Evolutionary conservation across 2,797 vertebrate species (phyloP).

Genomic region (Myiotriccus ornatus): DNA sequence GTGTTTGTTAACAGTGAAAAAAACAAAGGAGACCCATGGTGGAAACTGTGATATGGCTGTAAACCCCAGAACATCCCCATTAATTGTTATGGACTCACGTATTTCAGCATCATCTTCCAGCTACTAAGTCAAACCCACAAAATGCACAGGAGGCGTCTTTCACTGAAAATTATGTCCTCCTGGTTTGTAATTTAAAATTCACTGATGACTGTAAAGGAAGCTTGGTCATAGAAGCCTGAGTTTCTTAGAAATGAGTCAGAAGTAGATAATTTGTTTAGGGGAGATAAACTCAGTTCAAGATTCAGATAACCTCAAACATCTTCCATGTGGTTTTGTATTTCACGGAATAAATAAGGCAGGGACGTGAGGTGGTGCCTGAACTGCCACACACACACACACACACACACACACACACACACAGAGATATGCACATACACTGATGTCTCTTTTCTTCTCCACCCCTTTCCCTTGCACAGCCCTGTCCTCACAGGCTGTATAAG

Average conservation of each 20-base stretch:
- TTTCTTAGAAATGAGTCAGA: constrained; percentile 52
- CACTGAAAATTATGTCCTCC: not conserved
- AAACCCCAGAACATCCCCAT: constrained; percentile 6
- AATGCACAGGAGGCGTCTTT: not conserved
- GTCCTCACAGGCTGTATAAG: not conserved
- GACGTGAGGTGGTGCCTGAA: not conserved
- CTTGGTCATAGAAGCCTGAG: not conserved
- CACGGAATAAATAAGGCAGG: not conserved
- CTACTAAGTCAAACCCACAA: constrained; percentile 39
- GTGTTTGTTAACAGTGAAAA: constrained; percentile 45
- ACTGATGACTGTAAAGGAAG: constrained; percentile 32
- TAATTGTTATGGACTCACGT: constrained; percentile 44
- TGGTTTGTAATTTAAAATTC: not conserved
- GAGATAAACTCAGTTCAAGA: constrained; percentile 13
- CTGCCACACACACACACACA: not conserved
- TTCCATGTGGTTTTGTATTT: not conserved
- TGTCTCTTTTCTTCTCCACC: not conserved
- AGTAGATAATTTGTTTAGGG: not conserved
- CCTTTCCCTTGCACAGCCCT: not conserved
- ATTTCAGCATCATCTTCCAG: not conserved
- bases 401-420: not conserved
- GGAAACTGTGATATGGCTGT: not conserved
- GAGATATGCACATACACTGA: rapidly evolving
- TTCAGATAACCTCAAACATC: constrained; percentile 7
- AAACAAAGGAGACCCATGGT: not conserved